These are phyloP conservation scores for Saturnia japonica DNA, from an alignment of 2,888 invertebrate species.

Conservation along the genomic window DNA sequence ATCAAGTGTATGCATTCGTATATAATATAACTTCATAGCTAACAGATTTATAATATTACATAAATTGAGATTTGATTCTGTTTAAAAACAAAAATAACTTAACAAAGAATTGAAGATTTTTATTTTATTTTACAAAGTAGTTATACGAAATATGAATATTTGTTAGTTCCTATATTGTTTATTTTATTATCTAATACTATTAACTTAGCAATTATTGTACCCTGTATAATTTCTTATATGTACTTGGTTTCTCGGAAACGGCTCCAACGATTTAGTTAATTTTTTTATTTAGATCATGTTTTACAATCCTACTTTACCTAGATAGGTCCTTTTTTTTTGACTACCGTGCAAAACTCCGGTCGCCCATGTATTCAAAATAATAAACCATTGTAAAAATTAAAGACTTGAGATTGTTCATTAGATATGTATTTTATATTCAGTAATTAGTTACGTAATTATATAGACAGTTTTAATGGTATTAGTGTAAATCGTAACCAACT, in stretches of 20 bases:
- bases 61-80: conserved; percentile 1
- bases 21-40: background rate
- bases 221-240: too few species aligned
- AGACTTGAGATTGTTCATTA: background rate
- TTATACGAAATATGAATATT: background rate
- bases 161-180: background rate
- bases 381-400: background rate
- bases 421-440: too few species aligned
- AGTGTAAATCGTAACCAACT: too few species aligned
- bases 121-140: background rate
- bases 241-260: too few species aligned
- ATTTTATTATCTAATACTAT: background rate
- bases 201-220: background rate
- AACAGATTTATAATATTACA: conserved; percentile 4
- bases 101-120: background rate
- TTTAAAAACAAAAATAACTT: conserved; percentile 2
- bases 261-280: too few species aligned
- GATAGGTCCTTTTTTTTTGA: too few species aligned
- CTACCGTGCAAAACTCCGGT: too few species aligned
- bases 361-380: too few species aligned
- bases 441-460: too few species aligned
- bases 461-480: too few species aligned
- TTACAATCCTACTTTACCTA: too few species aligned
- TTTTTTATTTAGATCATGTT: too few species aligned
- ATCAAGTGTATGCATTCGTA: background rate